A percentile compares a stretch with the other conserved stretches of the same genome.
Conservation (phyloP, 2,888 invertebrate genomes). For the Idaea dimidiata region DNA sequence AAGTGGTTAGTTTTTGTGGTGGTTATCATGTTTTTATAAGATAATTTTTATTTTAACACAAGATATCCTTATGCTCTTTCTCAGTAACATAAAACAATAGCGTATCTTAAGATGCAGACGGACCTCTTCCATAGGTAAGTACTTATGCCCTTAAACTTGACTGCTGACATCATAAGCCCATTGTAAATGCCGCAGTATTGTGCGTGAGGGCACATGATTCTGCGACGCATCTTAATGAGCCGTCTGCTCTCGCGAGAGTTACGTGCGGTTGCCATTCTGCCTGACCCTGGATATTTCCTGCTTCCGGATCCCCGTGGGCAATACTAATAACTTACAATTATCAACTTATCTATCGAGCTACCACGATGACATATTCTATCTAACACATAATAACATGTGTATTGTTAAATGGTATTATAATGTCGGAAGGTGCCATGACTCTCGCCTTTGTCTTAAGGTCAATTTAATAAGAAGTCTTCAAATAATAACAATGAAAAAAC, state of each 20-base stretch:
- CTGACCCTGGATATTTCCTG: slow-evolving; percentile 62
- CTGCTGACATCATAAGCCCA: slow-evolving; percentile 41
- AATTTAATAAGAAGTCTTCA: neutral
- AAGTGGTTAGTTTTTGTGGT: neutral
- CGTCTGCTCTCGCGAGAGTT: slow-evolving; percentile 38
- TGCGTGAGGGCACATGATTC: slow-evolving; percentile 27
- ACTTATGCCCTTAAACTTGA: slow-evolving; percentile 32
- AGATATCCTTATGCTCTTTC: neutral
- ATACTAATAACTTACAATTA: slow-evolving; percentile 59
- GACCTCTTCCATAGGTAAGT: slow-evolving; percentile 15
- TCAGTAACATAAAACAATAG: neutral
- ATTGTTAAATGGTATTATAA: neutral
- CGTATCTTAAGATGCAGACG: neutral
- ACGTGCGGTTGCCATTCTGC: slow-evolving; percentile 38
- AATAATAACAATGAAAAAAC: neutral
- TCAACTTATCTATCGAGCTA: slow-evolving; percentile 28
- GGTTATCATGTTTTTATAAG: neutral
- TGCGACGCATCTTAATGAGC: slow-evolving; percentile 52
- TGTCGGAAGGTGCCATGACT: neutral
- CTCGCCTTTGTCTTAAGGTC: neutral
- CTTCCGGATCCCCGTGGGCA: slow-evolving; percentile 64
- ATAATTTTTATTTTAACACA: neutral
- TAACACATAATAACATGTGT: neutral
- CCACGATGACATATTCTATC: neutral
- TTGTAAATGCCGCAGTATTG: slow-evolving; percentile 37